These are phyloP conservation scores for Agrotis puta DNA, from an alignment of 2,888 invertebrate species.

Conservation along the genomic window DNA sequence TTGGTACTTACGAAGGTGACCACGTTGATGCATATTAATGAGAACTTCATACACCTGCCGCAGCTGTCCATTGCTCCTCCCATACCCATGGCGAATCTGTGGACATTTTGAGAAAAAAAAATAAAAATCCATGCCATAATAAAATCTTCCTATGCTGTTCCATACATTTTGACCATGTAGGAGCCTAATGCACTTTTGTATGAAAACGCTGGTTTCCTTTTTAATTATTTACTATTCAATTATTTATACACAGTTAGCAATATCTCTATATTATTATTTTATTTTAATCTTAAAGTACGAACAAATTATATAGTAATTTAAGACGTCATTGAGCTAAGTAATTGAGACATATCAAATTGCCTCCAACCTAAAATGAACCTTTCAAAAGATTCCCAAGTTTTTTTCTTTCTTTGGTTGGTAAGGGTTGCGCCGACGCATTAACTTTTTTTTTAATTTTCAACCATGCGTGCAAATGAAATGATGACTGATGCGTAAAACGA, in stretches of 20 bases:
- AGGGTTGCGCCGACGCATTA: neutral
- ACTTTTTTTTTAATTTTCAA: conserved; percentile 8
- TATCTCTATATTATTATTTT: too few species aligned
- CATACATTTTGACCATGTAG: neutral
- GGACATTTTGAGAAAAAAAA: conserved; percentile 27
- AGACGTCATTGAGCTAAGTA: too few species aligned
- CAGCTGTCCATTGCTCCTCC: conserved; percentile 96
- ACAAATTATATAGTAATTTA: too few species aligned
- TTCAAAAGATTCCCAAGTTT: neutral
- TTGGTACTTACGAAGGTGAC: conserved; percentile 95
- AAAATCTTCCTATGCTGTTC: too few species aligned
- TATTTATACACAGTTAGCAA: too few species aligned
- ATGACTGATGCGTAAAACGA: conserved; percentile 12
- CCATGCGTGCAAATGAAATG: conserved; percentile 28
- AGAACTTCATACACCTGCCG: conserved; percentile 96
- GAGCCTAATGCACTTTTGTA: neutral
- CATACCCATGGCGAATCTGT: conserved; percentile 92
- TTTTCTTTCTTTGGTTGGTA: neutral
- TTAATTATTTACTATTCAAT: too few species aligned
- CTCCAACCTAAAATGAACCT: neutral
- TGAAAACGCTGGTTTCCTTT: neutral
- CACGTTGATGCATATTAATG: conserved; percentile 95
- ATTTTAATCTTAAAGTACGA: too few species aligned
- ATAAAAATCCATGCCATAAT: too few species aligned
- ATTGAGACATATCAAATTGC: neutral